Percentiles rank a stretch among this genome's conserved stretches.
Evolutionary conservation across 1,140 invertebrate genomes (phyloP).

Genomic region (Trissolcus basalis): DNA sequence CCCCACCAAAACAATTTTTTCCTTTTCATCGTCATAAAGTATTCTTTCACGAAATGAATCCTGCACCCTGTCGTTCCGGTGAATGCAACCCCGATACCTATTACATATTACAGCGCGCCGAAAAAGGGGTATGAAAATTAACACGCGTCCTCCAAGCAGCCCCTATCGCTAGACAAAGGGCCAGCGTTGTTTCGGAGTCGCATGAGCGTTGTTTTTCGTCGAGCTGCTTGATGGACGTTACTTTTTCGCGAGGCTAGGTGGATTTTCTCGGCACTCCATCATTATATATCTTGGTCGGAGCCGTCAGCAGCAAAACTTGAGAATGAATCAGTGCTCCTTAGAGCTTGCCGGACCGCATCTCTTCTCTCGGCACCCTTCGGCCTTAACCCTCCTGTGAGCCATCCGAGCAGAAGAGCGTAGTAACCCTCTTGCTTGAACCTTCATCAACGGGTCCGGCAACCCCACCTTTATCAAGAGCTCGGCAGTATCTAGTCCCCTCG

Average conservation of each 20-base stretch:
- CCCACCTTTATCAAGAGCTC: constrained; percentile 76
- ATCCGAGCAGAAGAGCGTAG: constrained; percentile 73
- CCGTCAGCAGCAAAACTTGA: constrained; percentile 71
- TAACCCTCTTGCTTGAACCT: constrained; percentile 75
- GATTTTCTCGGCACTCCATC: constrained; percentile 64
- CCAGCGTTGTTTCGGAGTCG: not conserved
- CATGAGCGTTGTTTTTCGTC: not conserved
- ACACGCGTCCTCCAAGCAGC: constrained; percentile 12
- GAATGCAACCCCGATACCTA: constrained; percentile 4
- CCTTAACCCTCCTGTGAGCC: constrained; percentile 63
- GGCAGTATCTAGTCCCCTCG: constrained; percentile 63
- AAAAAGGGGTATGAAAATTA: constrained; percentile 22
- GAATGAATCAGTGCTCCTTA: constrained; percentile 76
- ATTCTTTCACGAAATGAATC: constrained; percentile 21
- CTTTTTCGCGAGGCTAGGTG: constrained; percentile 45
- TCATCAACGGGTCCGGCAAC: constrained; percentile 76
- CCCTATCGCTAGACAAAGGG: constrained; percentile 14
- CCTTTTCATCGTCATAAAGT: constrained; percentile 7
- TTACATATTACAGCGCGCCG: constrained; percentile 13
- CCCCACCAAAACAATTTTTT: not conserved
- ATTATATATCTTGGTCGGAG: constrained; percentile 69
- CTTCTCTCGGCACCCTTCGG: constrained; percentile 55
- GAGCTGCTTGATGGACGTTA: constrained; percentile 11
- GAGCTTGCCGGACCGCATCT: constrained; percentile 68
- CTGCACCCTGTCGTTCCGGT: not conserved